A percentile compares a stretch with the other conserved stretches of the same genome.
Conservation (phyloP, 2,888 invertebrate species). For the Sminthurinus aureus region DNA sequence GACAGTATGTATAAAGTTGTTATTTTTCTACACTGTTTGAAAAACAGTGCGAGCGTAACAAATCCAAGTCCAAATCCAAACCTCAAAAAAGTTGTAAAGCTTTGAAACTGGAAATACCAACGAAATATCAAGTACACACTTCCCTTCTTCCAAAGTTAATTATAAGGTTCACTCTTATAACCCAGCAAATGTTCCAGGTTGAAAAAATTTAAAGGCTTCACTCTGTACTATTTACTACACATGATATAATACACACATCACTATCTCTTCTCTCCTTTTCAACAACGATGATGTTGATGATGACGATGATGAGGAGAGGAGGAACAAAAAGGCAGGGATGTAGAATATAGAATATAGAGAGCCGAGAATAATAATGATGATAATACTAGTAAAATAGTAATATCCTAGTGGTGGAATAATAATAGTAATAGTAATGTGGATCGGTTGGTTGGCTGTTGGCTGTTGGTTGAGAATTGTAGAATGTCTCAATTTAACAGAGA, state of each 20-base stretch:
- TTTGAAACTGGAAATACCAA: neutral
- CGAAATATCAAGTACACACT: conserved; percentile 28
- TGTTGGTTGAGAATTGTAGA: conserved; percentile 37
- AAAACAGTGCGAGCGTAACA: neutral
- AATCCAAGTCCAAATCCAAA: neutral
- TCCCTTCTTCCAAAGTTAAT: conserved; percentile 39
- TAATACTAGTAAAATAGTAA: no score
- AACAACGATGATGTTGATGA: no score
- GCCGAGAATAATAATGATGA: neutral
- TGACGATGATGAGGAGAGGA: neutral
- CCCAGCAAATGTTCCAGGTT: conserved; percentile 38
- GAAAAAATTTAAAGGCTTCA: conserved; percentile 27
- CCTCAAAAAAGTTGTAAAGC: no score
- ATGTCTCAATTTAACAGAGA: conserved; percentile 56
- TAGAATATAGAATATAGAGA: neutral
- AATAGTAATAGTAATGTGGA: conserved; percentile 17
- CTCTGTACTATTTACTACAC: neutral
- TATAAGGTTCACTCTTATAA: conserved; percentile 39
- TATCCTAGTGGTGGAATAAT: neutral
- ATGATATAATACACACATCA: neutral
- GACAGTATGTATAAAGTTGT: neutral
- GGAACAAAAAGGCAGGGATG: neutral
- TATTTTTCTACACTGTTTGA: conserved; percentile 22
- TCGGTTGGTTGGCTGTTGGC: neutral
- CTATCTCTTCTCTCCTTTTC: conserved; percentile 24